phyloP scores from a whole-genome alignment of 2,113 vertebrate genomes.

The Myrmophylax atrothorax region DNA sequence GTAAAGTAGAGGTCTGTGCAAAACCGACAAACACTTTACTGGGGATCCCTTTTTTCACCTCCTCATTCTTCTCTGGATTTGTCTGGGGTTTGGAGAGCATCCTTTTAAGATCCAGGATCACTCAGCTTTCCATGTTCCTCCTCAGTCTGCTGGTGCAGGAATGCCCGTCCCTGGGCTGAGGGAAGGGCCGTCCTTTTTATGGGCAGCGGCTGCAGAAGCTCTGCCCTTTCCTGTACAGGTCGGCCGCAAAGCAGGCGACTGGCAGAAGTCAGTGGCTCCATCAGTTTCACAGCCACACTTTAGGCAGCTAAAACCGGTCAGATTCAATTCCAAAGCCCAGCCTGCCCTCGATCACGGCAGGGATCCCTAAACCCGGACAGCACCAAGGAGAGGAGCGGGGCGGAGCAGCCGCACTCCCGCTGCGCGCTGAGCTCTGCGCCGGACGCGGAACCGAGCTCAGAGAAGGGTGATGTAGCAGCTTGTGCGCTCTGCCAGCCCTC shows the following conservation, averaged over 20 bases:
- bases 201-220: not conserved
- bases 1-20: not conserved
- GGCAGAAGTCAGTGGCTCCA: rapidly evolving
- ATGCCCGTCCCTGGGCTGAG: not conserved
- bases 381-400: not conserved
- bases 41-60: not conserved
- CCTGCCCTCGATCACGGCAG: rapidly evolving
- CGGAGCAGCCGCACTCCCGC: not conserved
- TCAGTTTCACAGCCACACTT: not conserved
- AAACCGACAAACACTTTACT: not conserved
- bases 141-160: not conserved
- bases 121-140: not conserved
- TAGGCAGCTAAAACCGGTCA: not conserved
- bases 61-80: not conserved
- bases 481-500: not conserved
- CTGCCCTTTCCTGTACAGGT: not conserved
- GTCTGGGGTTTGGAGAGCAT: not conserved
- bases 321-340: not conserved
- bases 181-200: not conserved
- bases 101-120: not conserved
- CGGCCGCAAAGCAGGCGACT: rapidly evolving
- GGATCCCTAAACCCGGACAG: not conserved
- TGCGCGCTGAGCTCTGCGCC: not conserved
- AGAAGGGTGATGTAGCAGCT: not conserved
- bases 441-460: not conserved